A percentile compares a stretch with the other conserved stretches of the same genome.
These are phyloP conservation scores for Syritta pipiens DNA, from an alignment of 2,888 invertebrate genomes.

Conservation along the genomic window DNA sequence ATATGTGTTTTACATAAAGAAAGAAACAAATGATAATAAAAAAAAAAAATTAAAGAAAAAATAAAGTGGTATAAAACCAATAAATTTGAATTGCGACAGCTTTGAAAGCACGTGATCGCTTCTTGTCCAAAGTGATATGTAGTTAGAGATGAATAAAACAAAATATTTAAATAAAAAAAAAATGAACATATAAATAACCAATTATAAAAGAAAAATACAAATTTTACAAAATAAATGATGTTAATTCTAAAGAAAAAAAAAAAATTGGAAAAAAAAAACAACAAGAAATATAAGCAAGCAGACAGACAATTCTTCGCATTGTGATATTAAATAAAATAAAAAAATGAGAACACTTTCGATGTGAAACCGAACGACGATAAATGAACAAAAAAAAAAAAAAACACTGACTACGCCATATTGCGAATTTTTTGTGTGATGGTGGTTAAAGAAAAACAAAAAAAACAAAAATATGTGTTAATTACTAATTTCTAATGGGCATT, in stretches of 20 bases:
- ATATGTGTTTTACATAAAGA: conserved; percentile 57
- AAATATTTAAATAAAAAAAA: conserved; percentile 57
- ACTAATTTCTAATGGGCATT: conserved; percentile 27
- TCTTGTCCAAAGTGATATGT: conserved; percentile 69
- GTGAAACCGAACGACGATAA: conserved; percentile 19
- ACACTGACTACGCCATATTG: conserved; percentile 62
- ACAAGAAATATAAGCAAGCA: conserved; percentile 57
- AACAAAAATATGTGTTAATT: conserved; percentile 40
- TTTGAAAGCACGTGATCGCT: conserved; percentile 64
- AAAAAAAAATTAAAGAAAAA: conserved; percentile 26
- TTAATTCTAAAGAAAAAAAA: conserved; percentile 25
- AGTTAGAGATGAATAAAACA: conserved; percentile 67
- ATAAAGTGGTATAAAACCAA: conserved; percentile 27
- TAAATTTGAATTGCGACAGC: conserved; percentile 59
- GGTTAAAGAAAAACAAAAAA: too few species aligned
- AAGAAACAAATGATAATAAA: conserved; percentile 57
- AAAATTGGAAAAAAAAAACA: conserved; percentile 1
- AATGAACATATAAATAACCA: conserved; percentile 48
- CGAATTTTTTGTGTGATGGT: conserved; percentile 53
- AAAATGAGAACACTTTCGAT: conserved; percentile 17
- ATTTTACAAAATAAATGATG: conserved; percentile 54
- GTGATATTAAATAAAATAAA: conserved; percentile 52
- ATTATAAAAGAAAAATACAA: conserved; percentile 55
- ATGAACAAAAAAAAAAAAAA: conserved; percentile 8
- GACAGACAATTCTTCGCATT: conserved; percentile 66